These are phyloP conservation scores for Rhagonycha fulva DNA, from an alignment of 2,888 invertebrate species.

Conservation along the genomic window DNA sequence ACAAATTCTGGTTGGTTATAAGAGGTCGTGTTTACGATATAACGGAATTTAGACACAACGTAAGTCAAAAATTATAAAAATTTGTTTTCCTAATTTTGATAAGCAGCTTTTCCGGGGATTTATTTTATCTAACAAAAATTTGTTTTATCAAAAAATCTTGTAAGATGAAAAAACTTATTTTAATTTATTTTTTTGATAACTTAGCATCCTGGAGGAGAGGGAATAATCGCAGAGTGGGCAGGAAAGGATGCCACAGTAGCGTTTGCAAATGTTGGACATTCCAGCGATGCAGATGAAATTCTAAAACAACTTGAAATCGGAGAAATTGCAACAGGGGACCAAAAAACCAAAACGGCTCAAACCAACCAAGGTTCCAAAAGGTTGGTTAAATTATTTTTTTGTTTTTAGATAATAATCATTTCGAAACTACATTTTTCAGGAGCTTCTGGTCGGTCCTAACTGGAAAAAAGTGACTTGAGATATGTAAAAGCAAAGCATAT, in stretches of 20 bases:
- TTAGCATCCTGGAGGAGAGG: constrained; percentile 74
- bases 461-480: neutral
- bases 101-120: neutral
- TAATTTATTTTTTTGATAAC: constrained; percentile 3
- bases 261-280: constrained; percentile 71
- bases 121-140: neutral
- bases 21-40: constrained; percentile 72
- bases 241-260: constrained; percentile 69
- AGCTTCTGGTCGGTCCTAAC: neutral
- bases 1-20: constrained; percentile 66
- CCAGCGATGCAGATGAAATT: constrained; percentile 63
- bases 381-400: neutral
- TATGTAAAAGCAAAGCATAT: too few relatives aligned
- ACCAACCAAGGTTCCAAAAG: neutral
- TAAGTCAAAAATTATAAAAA: neutral
- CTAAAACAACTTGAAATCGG: constrained; percentile 69
- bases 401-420: neutral
- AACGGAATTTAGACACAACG: constrained; percentile 59
- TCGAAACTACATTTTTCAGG: neutral
- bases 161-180: neutral
- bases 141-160: neutral
- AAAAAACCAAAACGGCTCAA: too few relatives aligned
- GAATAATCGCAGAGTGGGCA: constrained; percentile 65
- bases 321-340: constrained; percentile 61
- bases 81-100: neutral